phyloP scores from a whole-genome alignment of 2,797 vertebrate species.

The Cheirogaleus major region DNA sequence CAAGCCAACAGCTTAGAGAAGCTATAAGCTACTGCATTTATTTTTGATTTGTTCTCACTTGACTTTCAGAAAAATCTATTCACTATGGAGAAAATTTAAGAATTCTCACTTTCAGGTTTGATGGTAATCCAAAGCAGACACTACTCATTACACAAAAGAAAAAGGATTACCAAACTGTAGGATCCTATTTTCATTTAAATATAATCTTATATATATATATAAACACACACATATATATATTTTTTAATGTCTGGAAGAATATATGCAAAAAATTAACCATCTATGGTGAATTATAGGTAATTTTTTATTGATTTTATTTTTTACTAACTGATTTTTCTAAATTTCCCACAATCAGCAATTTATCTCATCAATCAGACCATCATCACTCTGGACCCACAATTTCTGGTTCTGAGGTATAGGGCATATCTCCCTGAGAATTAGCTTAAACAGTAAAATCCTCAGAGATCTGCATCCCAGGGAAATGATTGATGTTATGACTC shows the following conservation, averaged over 20 bases:
- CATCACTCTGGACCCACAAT: background rate
- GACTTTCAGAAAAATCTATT: background rate
- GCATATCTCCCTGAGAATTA: background rate
- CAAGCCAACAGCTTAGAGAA: background rate
- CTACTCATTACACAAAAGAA: background rate
- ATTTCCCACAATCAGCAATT: background rate
- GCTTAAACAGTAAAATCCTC: background rate
- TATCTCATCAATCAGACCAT: background rate
- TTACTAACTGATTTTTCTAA: background rate
- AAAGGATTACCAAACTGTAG: background rate
- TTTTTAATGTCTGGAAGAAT: background rate
- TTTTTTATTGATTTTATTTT: background rate
- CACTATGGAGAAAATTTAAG: background rate
- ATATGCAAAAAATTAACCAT: background rate
- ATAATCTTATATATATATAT: background rate
- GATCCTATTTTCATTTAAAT: background rate
- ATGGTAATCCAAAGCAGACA: background rate
- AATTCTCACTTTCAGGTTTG: background rate
- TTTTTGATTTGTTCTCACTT: slow-evolving; percentile 5
- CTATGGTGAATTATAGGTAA: background rate
- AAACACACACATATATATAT: background rate
- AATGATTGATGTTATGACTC: background rate
- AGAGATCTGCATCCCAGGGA: background rate
- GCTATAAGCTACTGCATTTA: background rate
- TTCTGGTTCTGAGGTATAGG: background rate